Evolutionary conservation across 2,888 invertebrate species (phyloP).

Genomic region (Tupiocoris notatus): DNA sequence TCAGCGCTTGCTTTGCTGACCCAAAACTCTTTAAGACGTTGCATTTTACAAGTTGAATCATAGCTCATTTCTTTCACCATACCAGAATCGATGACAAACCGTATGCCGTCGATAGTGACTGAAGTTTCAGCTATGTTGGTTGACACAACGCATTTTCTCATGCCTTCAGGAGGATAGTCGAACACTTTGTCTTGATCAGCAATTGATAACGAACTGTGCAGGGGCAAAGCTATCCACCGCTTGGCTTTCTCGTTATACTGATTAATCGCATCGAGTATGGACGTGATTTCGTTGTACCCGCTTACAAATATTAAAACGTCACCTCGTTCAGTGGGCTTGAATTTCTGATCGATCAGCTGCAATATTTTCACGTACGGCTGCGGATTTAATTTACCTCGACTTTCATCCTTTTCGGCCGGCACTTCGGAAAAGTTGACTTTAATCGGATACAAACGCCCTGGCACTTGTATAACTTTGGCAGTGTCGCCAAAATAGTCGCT

Average conservation of each 20-base stretch:
- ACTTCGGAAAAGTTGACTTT: slow-evolving; percentile 81
- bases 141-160: slow-evolving; percentile 93
- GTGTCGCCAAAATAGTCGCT: slow-evolving; percentile 80
- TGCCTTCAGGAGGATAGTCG: slow-evolving; percentile 90
- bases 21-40: slow-evolving; percentile 89
- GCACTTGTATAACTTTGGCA: slow-evolving; percentile 72
- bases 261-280: slow-evolving; percentile 80
- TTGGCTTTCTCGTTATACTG: slow-evolving; percentile 73
- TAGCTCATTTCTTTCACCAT: slow-evolving; percentile 96
- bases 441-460: slow-evolving; percentile 87
- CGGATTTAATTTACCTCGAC: slow-evolving; percentile 73
- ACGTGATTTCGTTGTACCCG: slow-evolving; percentile 88
- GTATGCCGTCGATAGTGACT: slow-evolving; percentile 94
- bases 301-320: slow-evolving; percentile 94
- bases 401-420: slow-evolving; percentile 60
- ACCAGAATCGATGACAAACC: slow-evolving; percentile 96
- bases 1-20: slow-evolving; percentile 97
- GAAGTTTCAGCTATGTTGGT: slow-evolving; percentile 99
- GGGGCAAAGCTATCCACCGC: slow-evolving; percentile 87
- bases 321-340: slow-evolving; percentile 80
- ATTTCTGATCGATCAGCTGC: slow-evolving; percentile 88
- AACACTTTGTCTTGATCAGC: slow-evolving; percentile 96
- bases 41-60: slow-evolving; percentile 86
- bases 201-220: slow-evolving; percentile 90
- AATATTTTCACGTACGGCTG: slow-evolving; percentile 90